Evolutionary conservation across 2,888 invertebrate genomes (phyloP), one percentile per base, ranked within the genome.

Genomic region (Teinopalpus imperialis): DNA sequence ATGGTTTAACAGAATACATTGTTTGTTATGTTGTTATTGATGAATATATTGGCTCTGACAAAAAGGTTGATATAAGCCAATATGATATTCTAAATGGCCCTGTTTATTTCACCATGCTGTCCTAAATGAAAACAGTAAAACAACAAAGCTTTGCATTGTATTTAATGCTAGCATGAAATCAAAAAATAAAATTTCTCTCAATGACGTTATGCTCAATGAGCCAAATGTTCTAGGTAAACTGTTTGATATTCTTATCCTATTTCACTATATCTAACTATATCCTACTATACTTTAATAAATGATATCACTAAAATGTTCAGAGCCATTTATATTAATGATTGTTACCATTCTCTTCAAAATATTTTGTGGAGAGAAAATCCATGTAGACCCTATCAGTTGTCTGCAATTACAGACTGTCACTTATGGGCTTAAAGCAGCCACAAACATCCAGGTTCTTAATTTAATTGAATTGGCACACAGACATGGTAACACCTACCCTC

Each of bases 391-490:
- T n/a, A 42, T 45, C n/a, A 9, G 1, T 7, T 43, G 42, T 26
- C 20, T 49, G 7, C 32, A 32, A 2, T 10, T 32, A 2, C 16
- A 18, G 16, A 43, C 53, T 5, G 26, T 46, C 10, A 43, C 43
- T 6, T 54, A 49, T 32, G 49, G 48, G 2, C 26, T 48, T 3
- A 53, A 50, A 9, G 21, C 46, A 1, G 41, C 45, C 2, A 46
- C 48, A 2, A 49, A 41, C 8, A 35, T 51, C n/a, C 35, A 34
- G 0, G 46, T 49, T 3, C 13, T 45, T 1, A 48, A 49, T 16
- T 13, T 51, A 7, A 20, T 47, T 7, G 53, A 51, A 21, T 24
- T 51, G 10, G 47, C 49, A 3, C 20, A 23, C 2, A 12, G 16
- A 2, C 41, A 35, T 32, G 6, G 32, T 12, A 26, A 44, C 10